Conservation (phyloP, 2,797 vertebrate genomes). For the Sebastes kiyomatsui region DNA sequence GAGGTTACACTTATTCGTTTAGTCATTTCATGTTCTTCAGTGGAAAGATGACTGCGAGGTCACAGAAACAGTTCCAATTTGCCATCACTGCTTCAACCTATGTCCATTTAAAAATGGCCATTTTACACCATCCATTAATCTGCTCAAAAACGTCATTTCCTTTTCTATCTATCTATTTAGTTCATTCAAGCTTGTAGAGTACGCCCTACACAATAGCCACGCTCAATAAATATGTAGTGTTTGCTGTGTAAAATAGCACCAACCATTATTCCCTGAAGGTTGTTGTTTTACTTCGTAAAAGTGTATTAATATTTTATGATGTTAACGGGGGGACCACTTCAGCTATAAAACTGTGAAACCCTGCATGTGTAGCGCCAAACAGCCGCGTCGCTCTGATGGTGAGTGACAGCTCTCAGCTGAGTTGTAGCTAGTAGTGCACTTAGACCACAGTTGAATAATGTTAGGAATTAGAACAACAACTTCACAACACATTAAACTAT, state of each 20-base stretch:
- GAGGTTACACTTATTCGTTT: neutral
- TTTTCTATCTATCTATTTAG: neutral
- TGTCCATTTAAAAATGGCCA: neutral
- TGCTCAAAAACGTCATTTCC: neutral
- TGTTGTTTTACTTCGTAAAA: neutral
- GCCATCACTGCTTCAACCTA: neutral
- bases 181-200: neutral
- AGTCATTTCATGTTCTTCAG: neutral
- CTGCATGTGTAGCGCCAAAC: neutral
- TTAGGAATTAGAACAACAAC: neutral
- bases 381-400: neutral
- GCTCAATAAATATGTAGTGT: neutral
- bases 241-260: neutral
- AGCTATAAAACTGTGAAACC: neutral
- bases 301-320: neutral
- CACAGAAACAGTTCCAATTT: neutral
- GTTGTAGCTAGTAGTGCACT: neutral
- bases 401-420: neutral
- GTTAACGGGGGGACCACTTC: neutral
- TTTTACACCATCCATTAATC: constrained; percentile 1
- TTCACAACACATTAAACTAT: neutral
- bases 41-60: neutral
- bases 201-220: neutral
- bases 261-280: neutral
- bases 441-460: neutral